Evolutionary conservation across 92 coral and sea anemone species (phyloP), one percentile per base, ranked within the genome.

Genomic region (Porites lobata): DNA sequence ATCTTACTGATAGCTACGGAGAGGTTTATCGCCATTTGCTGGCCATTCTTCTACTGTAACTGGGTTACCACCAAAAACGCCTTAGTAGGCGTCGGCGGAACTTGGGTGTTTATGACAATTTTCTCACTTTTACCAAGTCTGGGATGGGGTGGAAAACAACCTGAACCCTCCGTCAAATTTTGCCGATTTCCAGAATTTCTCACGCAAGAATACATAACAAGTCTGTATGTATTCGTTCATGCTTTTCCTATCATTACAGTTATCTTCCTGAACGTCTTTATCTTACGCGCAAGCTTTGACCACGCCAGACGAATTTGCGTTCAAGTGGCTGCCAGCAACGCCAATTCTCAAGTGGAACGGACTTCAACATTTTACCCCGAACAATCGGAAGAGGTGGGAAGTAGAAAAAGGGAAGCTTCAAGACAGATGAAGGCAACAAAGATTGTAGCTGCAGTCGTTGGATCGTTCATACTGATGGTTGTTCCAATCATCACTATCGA

Each of bases 401-500:
- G 50, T 6, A 79, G 72, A 56, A 79, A 47, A 7, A 47, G 14
- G 19, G 77, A 78, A 58, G 64, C 76, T 11, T 58, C 24, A 18
- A 87, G 52, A 65, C 91, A 90, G 76, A 90, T 90, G 54, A 87
- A 81, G 81, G 85, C 85, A n/a, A 82, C 92, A 7, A 79, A 72
- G 14, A 91, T 90, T 73, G 89, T 90, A 6, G 79, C 87, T 4
- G 83, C 78, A 38, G 59, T 90, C 4, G 83, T 90, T 10, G 89
- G 89, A 22, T 78, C 89, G 3, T 93, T 90, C 29, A 69, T 90
- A 32, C 26, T 90, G 3, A 24, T 90, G 24, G 96, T 93, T 8
- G 89, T 87, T 0, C 96, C 96, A 0, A 93, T 93, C 15, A 87
- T 80, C 3, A 61, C 84, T 1, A 90, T 93, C 68, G 96, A 93